Evolutionary conservation across 2,113 vertebrate species (phyloP).

Genomic region (Corynorhinus townsendii): DNA sequence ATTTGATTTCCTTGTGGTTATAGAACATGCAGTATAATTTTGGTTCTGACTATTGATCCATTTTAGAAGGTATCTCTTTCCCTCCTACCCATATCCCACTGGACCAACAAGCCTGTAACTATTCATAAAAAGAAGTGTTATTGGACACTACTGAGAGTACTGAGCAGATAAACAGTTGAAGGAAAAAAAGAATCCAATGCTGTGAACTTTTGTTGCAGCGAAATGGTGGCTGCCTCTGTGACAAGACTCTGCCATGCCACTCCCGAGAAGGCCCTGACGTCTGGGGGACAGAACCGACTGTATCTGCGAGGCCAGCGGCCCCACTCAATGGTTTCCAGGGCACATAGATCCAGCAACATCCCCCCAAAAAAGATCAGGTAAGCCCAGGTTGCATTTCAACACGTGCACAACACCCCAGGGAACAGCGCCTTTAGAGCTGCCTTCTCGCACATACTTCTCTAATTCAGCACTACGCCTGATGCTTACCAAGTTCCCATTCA

Average conservation of each 20-base stretch:
- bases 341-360: background rate
- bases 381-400: slow-evolving; percentile 64
- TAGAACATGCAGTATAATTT: slow-evolving; percentile 68
- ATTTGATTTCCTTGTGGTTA: slow-evolving; percentile 62
- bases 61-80: slow-evolving; percentile 64
- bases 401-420: slow-evolving; percentile 53
- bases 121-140: slow-evolving; percentile 51
- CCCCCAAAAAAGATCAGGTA: slow-evolving; percentile 61
- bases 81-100: slow-evolving; percentile 48
- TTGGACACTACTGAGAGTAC: slow-evolving; percentile 38
- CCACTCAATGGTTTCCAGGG: background rate
- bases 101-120: slow-evolving; percentile 58
- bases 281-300: background rate
- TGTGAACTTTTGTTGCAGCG: slow-evolving; percentile 57
- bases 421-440: slow-evolving; percentile 20
- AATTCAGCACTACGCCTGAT: slow-evolving; percentile 41
- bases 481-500: slow-evolving; percentile 53
- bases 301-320: background rate
- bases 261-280: slow-evolving; percentile 13
- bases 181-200: slow-evolving; percentile 43
- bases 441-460: slow-evolving; percentile 47
- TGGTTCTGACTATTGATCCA: slow-evolving; percentile 66
- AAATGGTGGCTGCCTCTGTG: slow-evolving; percentile 64
- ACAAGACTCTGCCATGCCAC: background rate
- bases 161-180: slow-evolving; percentile 38